Evolutionary conservation across 2,797 vertebrate genomes (phyloP).

Genomic region (Falco naumanni): DNA sequence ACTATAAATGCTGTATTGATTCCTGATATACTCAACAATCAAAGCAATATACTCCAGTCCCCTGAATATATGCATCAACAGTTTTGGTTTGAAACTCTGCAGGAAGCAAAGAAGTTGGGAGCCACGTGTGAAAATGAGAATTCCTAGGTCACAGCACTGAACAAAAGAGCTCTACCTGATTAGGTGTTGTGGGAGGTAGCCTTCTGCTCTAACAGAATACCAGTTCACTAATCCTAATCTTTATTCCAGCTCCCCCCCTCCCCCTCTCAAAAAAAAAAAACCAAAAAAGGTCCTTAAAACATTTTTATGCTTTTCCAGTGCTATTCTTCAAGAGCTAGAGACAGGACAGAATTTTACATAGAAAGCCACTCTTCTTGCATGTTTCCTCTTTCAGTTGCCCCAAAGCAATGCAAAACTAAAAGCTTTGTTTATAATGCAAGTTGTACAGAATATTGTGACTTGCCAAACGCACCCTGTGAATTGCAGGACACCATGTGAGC

Average conservation of each 20-base stretch:
- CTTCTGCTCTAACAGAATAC: not conserved
- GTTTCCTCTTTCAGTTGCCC: not conserved
- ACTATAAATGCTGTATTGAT: not conserved
- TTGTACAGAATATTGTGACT: not conserved
- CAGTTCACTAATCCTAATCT: not conserved
- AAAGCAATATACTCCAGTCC: not conserved
- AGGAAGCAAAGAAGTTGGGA: not conserved
- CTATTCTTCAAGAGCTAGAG: not conserved
- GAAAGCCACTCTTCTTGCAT: not conserved
- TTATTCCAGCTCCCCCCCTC: not conserved
- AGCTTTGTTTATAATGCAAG: not conserved
- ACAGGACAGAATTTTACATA: not conserved
- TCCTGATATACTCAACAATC: not conserved
- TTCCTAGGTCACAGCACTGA: not conserved
- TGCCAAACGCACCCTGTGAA: not conserved
- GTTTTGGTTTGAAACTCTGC: not conserved
- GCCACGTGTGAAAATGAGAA: not conserved
- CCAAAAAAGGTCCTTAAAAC: not conserved
- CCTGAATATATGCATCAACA: rapidly evolving
- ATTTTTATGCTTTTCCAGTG: not conserved
- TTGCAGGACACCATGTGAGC: not conserved
- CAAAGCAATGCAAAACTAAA: not conserved
- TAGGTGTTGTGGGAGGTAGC: not conserved
- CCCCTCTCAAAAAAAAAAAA: no score
- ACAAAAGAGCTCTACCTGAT: not conserved